These are phyloP conservation scores for Clarias macrocephalus DNA, from an alignment of 2,113 vertebrate genomes.

Conservation along the genomic window DNA sequence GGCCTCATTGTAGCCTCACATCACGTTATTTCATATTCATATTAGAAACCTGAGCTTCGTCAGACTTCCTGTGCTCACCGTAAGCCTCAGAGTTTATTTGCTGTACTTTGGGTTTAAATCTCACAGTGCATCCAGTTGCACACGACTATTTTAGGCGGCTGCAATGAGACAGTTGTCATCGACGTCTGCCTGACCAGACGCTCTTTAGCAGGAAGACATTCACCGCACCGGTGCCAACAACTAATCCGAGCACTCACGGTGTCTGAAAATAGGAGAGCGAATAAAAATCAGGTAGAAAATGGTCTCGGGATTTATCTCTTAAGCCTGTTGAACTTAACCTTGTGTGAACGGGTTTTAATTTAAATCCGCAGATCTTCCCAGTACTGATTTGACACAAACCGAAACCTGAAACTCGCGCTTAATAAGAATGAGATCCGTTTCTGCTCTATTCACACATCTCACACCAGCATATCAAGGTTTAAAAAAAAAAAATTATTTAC, in stretches of 20 bases:
- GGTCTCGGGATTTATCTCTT: too few relatives aligned
- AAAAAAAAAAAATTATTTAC: too few relatives aligned
- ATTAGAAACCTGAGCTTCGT: background rate
- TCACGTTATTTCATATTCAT: background rate
- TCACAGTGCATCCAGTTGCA: too few relatives aligned
- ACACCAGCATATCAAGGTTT: background rate
- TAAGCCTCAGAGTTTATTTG: background rate
- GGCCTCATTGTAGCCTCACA: too few relatives aligned
- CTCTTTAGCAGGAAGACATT: background rate
- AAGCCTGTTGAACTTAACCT: background rate
- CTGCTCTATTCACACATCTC: too few relatives aligned
- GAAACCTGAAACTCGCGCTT: background rate
- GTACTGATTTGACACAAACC: background rate
- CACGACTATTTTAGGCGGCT: background rate
- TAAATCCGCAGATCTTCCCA: background rate
- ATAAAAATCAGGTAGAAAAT: background rate
- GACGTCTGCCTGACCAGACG: background rate
- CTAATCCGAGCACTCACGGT: background rate
- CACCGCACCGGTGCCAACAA: background rate
- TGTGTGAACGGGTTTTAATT: background rate
- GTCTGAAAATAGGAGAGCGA: background rate
- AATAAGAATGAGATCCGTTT: background rate
- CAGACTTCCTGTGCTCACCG: background rate
- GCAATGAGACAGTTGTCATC: conserved; percentile 1
- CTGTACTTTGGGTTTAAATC: background rate